These are phyloP conservation scores for Gambusia holbrooki DNA, from an alignment of 2,113 vertebrate genomes.

Conservation along the genomic window DNA sequence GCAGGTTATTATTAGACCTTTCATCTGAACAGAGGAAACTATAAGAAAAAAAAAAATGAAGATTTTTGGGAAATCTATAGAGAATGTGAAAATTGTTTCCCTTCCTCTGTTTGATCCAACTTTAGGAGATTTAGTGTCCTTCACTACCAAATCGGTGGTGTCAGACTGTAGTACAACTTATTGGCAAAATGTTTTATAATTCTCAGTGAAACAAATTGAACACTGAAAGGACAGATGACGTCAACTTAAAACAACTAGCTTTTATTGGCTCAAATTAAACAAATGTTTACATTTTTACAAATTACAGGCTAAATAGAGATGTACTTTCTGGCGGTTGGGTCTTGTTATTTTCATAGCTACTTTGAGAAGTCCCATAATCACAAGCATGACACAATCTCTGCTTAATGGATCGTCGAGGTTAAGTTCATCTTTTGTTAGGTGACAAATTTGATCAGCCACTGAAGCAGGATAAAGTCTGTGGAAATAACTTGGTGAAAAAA, in stretches of 20 bases:
- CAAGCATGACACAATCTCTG: neutral
- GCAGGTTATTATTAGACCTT: too few relatives aligned
- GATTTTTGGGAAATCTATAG: too few relatives aligned
- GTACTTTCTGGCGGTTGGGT: neutral
- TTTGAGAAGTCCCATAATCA: neutral
- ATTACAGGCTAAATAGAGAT: neutral
- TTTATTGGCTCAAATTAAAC: neutral
- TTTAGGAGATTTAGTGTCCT: neutral
- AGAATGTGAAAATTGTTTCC: neutral
- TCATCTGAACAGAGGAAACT: too few relatives aligned
- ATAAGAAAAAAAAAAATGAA: too few relatives aligned
- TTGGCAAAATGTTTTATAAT: neutral
- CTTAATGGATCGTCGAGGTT: too few relatives aligned
- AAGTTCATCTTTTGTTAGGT: too few relatives aligned
- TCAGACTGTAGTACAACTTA: neutral
- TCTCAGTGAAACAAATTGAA: neutral
- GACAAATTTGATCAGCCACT: too few relatives aligned
- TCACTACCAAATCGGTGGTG: too few relatives aligned
- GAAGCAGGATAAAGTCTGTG: neutral
- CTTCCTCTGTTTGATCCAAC: neutral
- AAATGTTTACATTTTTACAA: neutral
- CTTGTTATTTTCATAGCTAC: neutral
- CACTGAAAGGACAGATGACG: neutral
- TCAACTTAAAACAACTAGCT: neutral
- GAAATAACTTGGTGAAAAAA: neutral